Percentiles rank a stretch among this genome's conserved stretches.
Evolutionary conservation across 2,113 vertebrate species (phyloP).

Genomic region (Pseudorhombus dupliciocellatus): DNA sequence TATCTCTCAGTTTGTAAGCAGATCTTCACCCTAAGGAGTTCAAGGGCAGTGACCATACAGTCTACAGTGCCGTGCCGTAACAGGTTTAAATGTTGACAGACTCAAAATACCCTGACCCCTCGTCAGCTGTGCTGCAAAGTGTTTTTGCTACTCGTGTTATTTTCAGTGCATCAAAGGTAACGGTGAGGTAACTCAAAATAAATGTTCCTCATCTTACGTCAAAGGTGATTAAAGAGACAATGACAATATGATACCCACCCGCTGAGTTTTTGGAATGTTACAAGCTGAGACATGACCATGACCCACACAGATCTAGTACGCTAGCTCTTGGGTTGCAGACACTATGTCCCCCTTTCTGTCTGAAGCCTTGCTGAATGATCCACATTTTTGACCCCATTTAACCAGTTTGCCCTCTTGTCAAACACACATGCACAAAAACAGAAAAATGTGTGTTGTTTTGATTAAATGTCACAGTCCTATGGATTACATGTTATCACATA

Average conservation of each 20-base stretch:
- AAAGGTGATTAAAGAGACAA: not conserved
- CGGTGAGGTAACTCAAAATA: not conserved
- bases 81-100: slow-evolving; percentile 7
- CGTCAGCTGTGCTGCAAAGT: slow-evolving; percentile 32
- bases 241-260: not conserved
- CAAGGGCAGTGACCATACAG: slow-evolving; percentile 11
- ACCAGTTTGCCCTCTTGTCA: slow-evolving; percentile 20
- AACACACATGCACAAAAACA: slow-evolving; percentile 16
- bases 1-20: not conserved
- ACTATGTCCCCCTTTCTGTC: slow-evolving; percentile 39
- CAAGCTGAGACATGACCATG: slow-evolving; percentile 12
- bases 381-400: slow-evolving; percentile 55
- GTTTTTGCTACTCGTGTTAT: slow-evolving; percentile 33
- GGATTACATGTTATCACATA: not conserved
- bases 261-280: slow-evolving; percentile 18
- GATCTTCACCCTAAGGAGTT: not conserved
- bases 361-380: not conserved
- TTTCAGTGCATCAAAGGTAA: slow-evolving; percentile 10
- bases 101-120: slow-evolving; percentile 19
- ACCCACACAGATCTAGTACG: slow-evolving; percentile 46
- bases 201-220: not conserved
- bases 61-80: not conserved
- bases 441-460: not conserved
- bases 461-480: not conserved
- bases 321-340: slow-evolving; percentile 58